Evolutionary conservation across 2,888 invertebrate species (phyloP).

Genomic region (Hyles lineata): DNA sequence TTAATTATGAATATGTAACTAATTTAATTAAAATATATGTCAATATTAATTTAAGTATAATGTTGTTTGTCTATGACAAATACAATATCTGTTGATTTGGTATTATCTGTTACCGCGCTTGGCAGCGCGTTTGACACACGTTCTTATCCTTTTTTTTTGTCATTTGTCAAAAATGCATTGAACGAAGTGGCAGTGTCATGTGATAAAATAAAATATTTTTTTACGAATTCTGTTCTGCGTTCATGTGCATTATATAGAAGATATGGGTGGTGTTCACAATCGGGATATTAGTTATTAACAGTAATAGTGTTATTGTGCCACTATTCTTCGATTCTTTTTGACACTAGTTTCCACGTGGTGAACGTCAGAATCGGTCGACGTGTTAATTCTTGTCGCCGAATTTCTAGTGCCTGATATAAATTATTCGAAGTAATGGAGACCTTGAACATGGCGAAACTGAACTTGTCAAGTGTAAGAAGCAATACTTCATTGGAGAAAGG

Average conservation of each 20-base stretch:
- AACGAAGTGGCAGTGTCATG: constrained; percentile 48
- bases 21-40: neutral
- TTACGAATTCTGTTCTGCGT: constrained; percentile 29
- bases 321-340: constrained; percentile 56
- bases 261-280: constrained; percentile 51
- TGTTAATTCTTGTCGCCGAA: constrained; percentile 64
- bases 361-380: constrained; percentile 76
- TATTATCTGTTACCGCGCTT: neutral
- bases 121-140: neutral
- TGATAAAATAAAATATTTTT: constrained; percentile 50
- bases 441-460: constrained; percentile 76
- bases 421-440: constrained; percentile 68
- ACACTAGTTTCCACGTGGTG: constrained; percentile 82
- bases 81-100: neutral
- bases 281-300: constrained; percentile 28
- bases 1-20: neutral
- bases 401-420: constrained; percentile 54
- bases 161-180: constrained; percentile 56
- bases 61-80: neutral
- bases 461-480: constrained; percentile 72
- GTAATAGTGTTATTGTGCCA: constrained; percentile 45
- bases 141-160: constrained; percentile 36
- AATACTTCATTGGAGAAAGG: constrained; percentile 59
- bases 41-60: neutral
- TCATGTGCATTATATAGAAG: constrained; percentile 13